phyloP scores from a whole-genome alignment of 2,888 invertebrate species.

The Tetranychus truncatus region DNA sequence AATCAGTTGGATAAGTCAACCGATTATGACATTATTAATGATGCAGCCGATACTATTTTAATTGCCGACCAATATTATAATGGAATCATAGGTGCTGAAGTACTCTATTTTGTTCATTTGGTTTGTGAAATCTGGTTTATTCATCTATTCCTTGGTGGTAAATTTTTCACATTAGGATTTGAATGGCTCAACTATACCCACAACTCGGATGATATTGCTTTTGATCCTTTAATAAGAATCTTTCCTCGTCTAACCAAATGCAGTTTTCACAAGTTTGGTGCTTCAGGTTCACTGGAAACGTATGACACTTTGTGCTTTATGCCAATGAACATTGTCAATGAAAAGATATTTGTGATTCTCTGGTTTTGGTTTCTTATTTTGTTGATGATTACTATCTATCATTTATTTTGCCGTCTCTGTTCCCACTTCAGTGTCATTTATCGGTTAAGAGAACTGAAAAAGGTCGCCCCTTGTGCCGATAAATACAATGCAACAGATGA shows the following conservation, averaged over 20 bases:
- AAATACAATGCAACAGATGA: neutral
- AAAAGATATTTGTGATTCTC: constrained; percentile 8
- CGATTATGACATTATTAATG: neutral
- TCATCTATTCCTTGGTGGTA: constrained; percentile 22
- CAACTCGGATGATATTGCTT: neutral
- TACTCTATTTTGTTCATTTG: constrained; percentile 22
- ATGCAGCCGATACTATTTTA: neutral
- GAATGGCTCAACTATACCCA: constrained; percentile 35
- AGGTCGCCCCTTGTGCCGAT: neutral
- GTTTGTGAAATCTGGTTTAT: constrained; percentile 22
- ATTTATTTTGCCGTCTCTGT: neutral
- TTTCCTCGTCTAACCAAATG: constrained; percentile 29
- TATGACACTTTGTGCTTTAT: constrained; percentile 12
- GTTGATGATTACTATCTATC: neutral
- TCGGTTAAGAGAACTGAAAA: neutral
- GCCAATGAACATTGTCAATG: constrained; percentile 13
- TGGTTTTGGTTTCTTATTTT: constrained; percentile 13
- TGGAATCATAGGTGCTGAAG: constrained; percentile 21
- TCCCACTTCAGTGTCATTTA: neutral
- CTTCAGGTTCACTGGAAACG: constrained; percentile 42
- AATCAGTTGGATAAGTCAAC: neutral
- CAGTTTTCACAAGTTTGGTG: constrained; percentile 62
- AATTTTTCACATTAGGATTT: constrained; percentile 22
- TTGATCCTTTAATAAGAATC: constrained; percentile 29
- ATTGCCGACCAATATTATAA: constrained; percentile 40